Percentiles rank a stretch among this genome's conserved stretches.
phyloP scores from a whole-genome alignment of 92 coral and sea anemone genomes.

The Siderastrea radians region DNA sequence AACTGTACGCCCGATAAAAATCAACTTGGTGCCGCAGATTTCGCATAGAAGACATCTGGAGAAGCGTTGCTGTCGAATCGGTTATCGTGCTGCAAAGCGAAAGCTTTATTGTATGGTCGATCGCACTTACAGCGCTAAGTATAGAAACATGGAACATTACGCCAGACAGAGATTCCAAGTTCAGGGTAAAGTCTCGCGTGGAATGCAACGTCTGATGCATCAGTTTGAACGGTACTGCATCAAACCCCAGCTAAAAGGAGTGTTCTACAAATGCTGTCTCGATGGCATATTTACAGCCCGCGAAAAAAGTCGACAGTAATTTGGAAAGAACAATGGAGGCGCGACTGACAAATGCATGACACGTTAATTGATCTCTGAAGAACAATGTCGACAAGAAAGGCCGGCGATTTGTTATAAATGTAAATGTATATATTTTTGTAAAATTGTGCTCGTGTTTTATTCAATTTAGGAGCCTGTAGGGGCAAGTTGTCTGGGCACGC shows the following conservation, averaged over 20 bases:
- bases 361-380: not conserved
- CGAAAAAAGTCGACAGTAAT: not conserved
- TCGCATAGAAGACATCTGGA: slow-evolving; percentile 23
- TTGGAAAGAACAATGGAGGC: not conserved
- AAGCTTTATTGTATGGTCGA: slow-evolving; percentile 44
- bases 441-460: not conserved
- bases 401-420: slow-evolving; percentile 16
- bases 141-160: slow-evolving; percentile 68
- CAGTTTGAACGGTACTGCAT: slow-evolving; percentile 40
- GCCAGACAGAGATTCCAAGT: slow-evolving; percentile 56
- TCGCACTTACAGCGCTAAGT: slow-evolving; percentile 34
- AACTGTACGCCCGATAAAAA: not conserved
- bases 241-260: slow-evolving; percentile 38
- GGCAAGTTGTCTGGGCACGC: not conserved
- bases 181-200: slow-evolving; percentile 9
- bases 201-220: slow-evolving; percentile 25
- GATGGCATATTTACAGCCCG: slow-evolving; percentile 10
- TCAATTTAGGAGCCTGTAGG: not conserved
- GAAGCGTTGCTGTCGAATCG: slow-evolving; percentile 64
- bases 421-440: slow-evolving; percentile 12
- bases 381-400: not conserved
- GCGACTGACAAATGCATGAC: not conserved
- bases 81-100: slow-evolving; percentile 63
- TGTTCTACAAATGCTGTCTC: slow-evolving; percentile 41
- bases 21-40: not conserved